Evolutionary conservation across 1,140 invertebrate species (phyloP).

Genomic region (Zophobas morio): DNA sequence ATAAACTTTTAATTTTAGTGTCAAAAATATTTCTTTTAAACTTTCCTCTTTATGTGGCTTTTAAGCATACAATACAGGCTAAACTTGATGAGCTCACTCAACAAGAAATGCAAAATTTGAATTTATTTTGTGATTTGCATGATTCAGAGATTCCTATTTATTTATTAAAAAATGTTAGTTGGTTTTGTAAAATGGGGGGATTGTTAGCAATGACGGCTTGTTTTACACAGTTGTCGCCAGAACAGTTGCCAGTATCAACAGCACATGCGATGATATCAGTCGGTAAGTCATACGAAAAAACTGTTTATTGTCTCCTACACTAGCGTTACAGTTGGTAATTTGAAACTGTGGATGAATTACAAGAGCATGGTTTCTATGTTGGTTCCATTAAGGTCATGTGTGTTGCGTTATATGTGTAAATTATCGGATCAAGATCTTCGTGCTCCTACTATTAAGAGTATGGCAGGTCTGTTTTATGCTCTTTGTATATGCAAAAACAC

Average conservation of each 20-base stretch:
- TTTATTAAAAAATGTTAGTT: conserved; percentile 89
- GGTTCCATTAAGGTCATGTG: conserved; percentile 86
- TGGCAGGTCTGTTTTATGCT: conserved; percentile 78
- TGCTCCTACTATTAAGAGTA: conserved; percentile 87
- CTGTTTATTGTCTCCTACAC: not conserved
- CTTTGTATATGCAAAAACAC: conserved; percentile 23
- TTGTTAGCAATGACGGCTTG: conserved; percentile 88
- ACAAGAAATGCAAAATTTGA: conserved; percentile 83
- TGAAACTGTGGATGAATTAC: conserved; percentile 95
- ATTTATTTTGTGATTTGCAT: conserved; percentile 91
- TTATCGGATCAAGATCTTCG: conserved; percentile 92
- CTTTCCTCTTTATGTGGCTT: conserved; percentile 93
- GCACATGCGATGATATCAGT: conserved; percentile 93
- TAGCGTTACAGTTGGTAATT: conserved; percentile 80
- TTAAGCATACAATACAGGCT: conserved; percentile 86
- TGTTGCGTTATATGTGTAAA: conserved; percentile 94
- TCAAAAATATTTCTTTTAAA: conserved; percentile 89
- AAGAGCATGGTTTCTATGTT: conserved; percentile 90
- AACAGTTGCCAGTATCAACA: conserved; percentile 85
- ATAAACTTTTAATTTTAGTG: conserved; percentile 83
- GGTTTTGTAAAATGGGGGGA: conserved; percentile 92
- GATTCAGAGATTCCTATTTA: conserved; percentile 94
- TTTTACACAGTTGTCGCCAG: conserved; percentile 83
- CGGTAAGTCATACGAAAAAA: conserved; percentile 59
- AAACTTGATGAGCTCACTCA: conserved; percentile 84